Evolutionary conservation across 1,140 invertebrate genomes (phyloP).

Genomic region (Macrosteles quadrilineatus): DNA sequence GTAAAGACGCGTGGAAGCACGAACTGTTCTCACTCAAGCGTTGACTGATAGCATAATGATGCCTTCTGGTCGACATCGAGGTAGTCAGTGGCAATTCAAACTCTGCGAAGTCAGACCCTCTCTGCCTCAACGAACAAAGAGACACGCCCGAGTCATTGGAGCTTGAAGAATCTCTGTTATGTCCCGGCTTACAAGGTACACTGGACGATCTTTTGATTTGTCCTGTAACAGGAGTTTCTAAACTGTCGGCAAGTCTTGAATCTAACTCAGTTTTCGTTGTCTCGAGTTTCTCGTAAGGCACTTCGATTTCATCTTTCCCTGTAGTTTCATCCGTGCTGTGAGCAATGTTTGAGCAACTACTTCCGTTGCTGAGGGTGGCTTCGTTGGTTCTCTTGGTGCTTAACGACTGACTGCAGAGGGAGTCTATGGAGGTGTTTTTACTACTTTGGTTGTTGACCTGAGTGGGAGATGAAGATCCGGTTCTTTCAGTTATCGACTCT

Average conservation of each 20-base stretch:
- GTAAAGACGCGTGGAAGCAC: constrained; percentile 65
- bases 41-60: constrained; percentile 40
- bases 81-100: constrained; percentile 67
- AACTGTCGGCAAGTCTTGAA: neutral
- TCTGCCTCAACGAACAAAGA: constrained; percentile 66
- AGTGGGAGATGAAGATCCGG: constrained; percentile 35
- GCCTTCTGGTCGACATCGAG: constrained; percentile 55
- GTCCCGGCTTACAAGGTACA: constrained; percentile 73
- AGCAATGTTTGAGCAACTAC: constrained; percentile 1
- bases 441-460: constrained; percentile 29
- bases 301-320: neutral
- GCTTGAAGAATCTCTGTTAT: constrained; percentile 79
- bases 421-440: constrained; percentile 38
- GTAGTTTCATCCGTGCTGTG: constrained; percentile 7
- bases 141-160: constrained; percentile 85
- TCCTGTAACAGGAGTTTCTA: constrained; percentile 45
- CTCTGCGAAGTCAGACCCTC: constrained; percentile 62
- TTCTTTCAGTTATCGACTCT: constrained; percentile 47
- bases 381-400: constrained; percentile 16
- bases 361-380: constrained; percentile 6
- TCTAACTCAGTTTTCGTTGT: neutral
- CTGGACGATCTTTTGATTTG: constrained; percentile 76
- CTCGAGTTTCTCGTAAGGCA: constrained; percentile 11
- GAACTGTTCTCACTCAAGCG: constrained; percentile 45
- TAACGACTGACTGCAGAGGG: constrained; percentile 33